Conservation (phyloP, 30 jellyfish, hydroid and myxozoan genomes). For the Rhopilema esculentum region DNA sequence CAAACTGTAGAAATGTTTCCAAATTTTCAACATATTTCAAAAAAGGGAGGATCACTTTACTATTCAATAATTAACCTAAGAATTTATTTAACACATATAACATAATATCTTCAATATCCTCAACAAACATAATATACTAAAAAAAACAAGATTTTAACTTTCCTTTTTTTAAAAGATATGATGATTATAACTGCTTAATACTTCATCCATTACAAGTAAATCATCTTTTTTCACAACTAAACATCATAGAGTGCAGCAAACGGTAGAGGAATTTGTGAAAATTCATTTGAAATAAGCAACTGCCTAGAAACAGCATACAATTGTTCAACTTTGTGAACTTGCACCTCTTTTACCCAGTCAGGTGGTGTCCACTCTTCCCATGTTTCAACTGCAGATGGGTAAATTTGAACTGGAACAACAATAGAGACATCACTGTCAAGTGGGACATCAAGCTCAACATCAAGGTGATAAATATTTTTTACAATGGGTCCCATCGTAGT, state of each 20-base stretch:
- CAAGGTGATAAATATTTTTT: conserved; percentile 43
- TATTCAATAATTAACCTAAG: too few species aligned
- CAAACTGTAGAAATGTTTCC: too few species aligned
- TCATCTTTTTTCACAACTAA: too few species aligned
- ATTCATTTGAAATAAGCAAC: conserved; percentile 38
- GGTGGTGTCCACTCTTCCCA: conserved; percentile 65
- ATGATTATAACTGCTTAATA: too few species aligned
- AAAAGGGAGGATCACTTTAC: too few species aligned
- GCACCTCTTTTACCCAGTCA: conserved; percentile 40
- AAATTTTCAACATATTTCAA: too few species aligned
- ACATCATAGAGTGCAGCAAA: conserved; percentile 9
- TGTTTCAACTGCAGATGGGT: conserved; percentile 19
- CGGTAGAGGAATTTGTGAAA: conserved; percentile 54
- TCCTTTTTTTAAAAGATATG: too few species aligned
- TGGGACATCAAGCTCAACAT: conserved; percentile 53
- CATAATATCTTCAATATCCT: too few species aligned
- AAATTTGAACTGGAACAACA: conserved; percentile 25
- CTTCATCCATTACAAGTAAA: too few species aligned
- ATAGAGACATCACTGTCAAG: conserved; percentile 45
- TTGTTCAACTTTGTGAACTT: conserved; percentile 2
- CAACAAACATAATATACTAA: too few species aligned
- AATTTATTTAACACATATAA: too few species aligned
- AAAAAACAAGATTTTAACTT: too few species aligned
- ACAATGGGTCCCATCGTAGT: conserved; percentile 36
- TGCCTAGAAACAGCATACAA: conserved; percentile 45